Conservation (phyloP, 2,888 invertebrate species). For the Cantharis flavilabris region DNA sequence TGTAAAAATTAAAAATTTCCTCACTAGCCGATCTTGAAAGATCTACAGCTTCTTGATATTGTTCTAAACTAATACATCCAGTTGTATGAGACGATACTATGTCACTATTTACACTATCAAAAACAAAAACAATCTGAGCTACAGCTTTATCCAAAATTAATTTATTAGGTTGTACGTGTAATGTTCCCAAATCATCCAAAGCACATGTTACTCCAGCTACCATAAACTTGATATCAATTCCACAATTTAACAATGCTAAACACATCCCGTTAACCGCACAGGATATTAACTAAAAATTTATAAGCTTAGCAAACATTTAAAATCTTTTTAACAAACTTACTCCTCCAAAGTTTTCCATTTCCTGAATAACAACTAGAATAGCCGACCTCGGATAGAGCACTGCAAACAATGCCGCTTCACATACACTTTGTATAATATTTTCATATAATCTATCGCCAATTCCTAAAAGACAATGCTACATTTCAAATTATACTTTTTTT, state of each 20-base stretch:
- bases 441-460: conserved; percentile 75
- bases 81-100: conserved; percentile 69
- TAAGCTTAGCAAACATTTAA: not conserved
- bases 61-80: conserved; percentile 69
- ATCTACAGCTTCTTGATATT: conserved; percentile 69
- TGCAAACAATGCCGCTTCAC: conserved; percentile 73
- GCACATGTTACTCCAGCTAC: conserved; percentile 81
- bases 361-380: conserved; percentile 80
- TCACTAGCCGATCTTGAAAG: conserved; percentile 69
- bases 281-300: conserved; percentile 67
- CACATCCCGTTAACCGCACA: conserved; percentile 83
- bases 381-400: conserved; percentile 80
- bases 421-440: conserved; percentile 73
- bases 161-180: conserved; percentile 53
- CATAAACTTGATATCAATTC: conserved; percentile 80
- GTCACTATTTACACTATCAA: conserved; percentile 67
- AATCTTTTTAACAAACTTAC: conserved; percentile 57
- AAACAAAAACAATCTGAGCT: conserved; percentile 74
- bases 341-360: conserved; percentile 82
- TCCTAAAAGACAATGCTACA: conserved; percentile 45
- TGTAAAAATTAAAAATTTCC: conserved; percentile 74
- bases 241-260: conserved; percentile 80
- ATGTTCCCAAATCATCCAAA: conserved; percentile 63
- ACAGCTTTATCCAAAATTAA: conserved; percentile 58
- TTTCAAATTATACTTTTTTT: not conserved